These are phyloP conservation scores for Drosophila rubida DNA, from an alignment of 2,888 invertebrate genomes.

Conservation along the genomic window DNA sequence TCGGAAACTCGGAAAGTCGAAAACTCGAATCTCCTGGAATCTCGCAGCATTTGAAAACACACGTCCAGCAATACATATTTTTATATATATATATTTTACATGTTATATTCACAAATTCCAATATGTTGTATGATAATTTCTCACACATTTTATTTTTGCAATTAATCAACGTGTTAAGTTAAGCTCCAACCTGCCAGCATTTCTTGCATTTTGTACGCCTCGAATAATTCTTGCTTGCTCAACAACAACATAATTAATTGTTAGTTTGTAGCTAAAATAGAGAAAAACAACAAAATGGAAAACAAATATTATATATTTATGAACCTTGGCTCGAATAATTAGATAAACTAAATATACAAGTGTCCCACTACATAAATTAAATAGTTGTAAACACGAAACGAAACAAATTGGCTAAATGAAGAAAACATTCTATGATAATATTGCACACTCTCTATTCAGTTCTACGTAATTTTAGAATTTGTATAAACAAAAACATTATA, in stretches of 20 bases:
- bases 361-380: slow-evolving; percentile 32
- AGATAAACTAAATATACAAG: slow-evolving; percentile 22
- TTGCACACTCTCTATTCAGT: slow-evolving; percentile 42
- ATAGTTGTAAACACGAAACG: slow-evolving; percentile 45
- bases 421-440: slow-evolving; percentile 42
- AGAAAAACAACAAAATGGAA: slow-evolving; percentile 15
- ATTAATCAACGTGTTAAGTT: slow-evolving; percentile 55
- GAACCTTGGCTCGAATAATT: slow-evolving; percentile 53
- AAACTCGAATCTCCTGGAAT: slow-evolving; percentile 51
- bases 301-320: slow-evolving; percentile 20
- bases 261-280: slow-evolving; percentile 29
- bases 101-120: slow-evolving; percentile 20
- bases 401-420: slow-evolving; percentile 50
- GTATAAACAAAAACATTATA: slow-evolving; percentile 50
- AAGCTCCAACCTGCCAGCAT: slow-evolving; percentile 73
- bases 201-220: slow-evolving; percentile 63
- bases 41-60: slow-evolving; percentile 26
- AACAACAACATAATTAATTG: slow-evolving; percentile 38
- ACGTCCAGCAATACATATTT: slow-evolving; percentile 8
- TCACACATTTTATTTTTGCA: slow-evolving; percentile 14
- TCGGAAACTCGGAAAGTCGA: slow-evolving; percentile 17
- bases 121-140: slow-evolving; percentile 54
- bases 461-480: slow-evolving; percentile 66
- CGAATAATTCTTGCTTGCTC: slow-evolving; percentile 39
- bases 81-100: slow-evolving; percentile 30